These are phyloP conservation scores for Notocelia uddmanniana DNA, from an alignment of 2,888 invertebrate species.

Conservation along the genomic window DNA sequence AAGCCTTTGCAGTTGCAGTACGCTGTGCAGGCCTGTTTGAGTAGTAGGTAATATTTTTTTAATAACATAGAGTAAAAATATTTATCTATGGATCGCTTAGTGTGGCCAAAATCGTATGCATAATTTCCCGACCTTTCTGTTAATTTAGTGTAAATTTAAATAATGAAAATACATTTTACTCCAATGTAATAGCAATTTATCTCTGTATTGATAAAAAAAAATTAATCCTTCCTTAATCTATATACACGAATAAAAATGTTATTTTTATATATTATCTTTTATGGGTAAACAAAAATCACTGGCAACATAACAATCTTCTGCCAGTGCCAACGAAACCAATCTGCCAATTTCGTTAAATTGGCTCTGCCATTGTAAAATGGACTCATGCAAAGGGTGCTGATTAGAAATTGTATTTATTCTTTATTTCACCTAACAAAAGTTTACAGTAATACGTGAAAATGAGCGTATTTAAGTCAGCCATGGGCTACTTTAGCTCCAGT, in stretches of 20 bases:
- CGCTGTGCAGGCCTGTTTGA: too few species aligned
- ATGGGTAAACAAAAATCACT: conserved; percentile 44
- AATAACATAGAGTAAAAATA: neutral
- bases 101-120: neutral
- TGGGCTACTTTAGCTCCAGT: conserved; percentile 94
- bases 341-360: conserved; percentile 59
- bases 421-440: conserved; percentile 61
- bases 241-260: neutral
- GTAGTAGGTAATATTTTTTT: too few species aligned
- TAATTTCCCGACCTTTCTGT: neutral
- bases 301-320: conserved; percentile 56
- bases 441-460: conserved; percentile 78
- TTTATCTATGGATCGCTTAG: conserved; percentile 7
- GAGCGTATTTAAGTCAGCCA: conserved; percentile 97
- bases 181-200: neutral
- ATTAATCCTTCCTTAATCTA: neutral
- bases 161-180: neutral
- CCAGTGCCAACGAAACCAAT: conserved; percentile 63
- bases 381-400: conserved; percentile 69
- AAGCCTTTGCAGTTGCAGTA: too few species aligned
- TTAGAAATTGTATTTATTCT: conserved; percentile 64
- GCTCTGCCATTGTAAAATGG: conserved; percentile 74
- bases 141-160: neutral
- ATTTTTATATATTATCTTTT: conserved; percentile 8
- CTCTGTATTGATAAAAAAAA: neutral